Percentiles rank a stretch among this genome's conserved stretches.
These are phyloP conservation scores for Rhagonycha lutea DNA, from an alignment of 2,888 invertebrate genomes.

Conservation along the genomic window DNA sequence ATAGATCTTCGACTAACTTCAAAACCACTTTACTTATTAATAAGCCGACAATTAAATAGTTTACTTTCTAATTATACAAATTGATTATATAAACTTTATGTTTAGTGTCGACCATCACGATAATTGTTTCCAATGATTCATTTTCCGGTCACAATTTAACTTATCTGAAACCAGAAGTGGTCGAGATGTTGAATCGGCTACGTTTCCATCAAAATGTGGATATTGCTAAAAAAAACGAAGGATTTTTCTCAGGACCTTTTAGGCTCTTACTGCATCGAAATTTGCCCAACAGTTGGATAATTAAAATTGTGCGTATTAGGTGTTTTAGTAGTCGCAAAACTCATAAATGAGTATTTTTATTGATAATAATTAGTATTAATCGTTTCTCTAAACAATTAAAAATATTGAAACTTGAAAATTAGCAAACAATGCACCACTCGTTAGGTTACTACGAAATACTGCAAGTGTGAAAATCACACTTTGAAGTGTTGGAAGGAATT, in stretches of 20 bases:
- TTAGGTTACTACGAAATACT: not conserved
- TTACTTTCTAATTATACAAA: not conserved
- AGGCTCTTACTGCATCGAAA: too few relatives aligned
- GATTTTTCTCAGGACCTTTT: too few relatives aligned
- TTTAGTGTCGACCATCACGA: not conserved
- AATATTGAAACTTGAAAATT: not conserved
- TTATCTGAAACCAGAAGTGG: not conserved
- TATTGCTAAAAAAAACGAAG: not conserved
- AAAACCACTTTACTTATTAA: not conserved
- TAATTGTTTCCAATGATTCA: not conserved
- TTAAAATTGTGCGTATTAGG: too few relatives aligned
- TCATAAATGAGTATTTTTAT: not conserved
- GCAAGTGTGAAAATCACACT: not conserved
- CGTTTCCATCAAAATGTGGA: not conserved
- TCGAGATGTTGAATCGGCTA: not conserved
- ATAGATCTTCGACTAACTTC: constrained; percentile 4
- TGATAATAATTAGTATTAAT: not conserved
- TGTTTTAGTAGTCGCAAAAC: too few relatives aligned
- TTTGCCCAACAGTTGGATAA: too few relatives aligned
- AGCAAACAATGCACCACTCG: not conserved
- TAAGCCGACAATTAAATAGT: not conserved
- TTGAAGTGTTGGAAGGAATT: not conserved
- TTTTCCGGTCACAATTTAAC: not conserved
- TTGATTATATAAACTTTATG: not conserved
- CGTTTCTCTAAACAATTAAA: not conserved